A percentile compares a stretch with the other conserved stretches of the same genome.
Evolutionary conservation across 2,113 vertebrate genomes (phyloP).

Genomic region (Paratilapia polleni): DNA sequence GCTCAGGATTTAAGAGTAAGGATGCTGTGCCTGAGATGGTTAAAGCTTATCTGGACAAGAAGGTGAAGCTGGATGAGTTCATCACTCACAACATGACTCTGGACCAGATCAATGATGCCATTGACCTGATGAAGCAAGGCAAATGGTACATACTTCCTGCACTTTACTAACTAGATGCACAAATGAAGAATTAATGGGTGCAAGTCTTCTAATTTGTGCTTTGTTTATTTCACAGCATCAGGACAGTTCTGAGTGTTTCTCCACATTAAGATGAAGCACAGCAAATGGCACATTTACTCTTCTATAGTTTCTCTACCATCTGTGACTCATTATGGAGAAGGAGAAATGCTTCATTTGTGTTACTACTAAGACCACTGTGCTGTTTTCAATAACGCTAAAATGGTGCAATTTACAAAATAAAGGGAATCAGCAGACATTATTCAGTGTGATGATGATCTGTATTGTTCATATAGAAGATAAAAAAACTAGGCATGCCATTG

Average conservation of each 20-base stretch:
- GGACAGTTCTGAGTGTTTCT: constrained; percentile 84
- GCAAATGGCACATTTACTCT: no score
- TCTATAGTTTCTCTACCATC: no score
- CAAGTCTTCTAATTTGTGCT: neutral
- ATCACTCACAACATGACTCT: constrained; percentile 81
- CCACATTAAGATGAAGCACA: constrained; percentile 43
- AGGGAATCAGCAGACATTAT: no score
- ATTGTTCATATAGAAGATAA: no score
- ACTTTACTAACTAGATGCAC: no score
- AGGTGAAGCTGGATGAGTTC: constrained; percentile 82
- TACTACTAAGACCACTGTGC: no score
- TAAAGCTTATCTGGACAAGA: constrained; percentile 80
- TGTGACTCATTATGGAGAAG: no score
- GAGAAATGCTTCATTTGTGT: no score
- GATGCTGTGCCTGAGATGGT: constrained; percentile 82
- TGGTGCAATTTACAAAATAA: no score
- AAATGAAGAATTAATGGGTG: neutral
- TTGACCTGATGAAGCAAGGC: constrained; percentile 80
- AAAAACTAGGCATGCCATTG: no score
- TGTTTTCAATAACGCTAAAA: no score
- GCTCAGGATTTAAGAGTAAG: constrained; percentile 80
- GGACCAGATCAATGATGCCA: constrained; percentile 81
- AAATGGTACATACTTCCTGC: constrained; percentile 71
- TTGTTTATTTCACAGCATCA: constrained; percentile 83
- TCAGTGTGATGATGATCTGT: no score